These are phyloP conservation scores for Bolinopsis microptera DNA, from an alignment of 37 sponge, comb jelly and placozoan genomes.

Conservation along the genomic window DNA sequence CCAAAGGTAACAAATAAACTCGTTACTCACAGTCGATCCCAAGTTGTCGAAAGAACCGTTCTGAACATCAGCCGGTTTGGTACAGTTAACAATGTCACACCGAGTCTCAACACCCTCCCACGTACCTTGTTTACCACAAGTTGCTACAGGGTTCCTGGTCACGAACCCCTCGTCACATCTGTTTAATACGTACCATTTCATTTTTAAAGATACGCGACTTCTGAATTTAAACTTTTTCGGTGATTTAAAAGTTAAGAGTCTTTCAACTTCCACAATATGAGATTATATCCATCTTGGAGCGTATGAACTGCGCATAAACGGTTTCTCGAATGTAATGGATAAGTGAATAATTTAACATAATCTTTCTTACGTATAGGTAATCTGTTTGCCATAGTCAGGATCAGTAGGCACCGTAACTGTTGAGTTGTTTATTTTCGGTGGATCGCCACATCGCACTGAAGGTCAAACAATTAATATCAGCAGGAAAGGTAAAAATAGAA, in stretches of 20 bases:
- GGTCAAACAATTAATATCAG: too few species aligned
- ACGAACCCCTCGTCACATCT: constrained; percentile 23
- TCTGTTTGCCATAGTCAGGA: constrained; percentile 1
- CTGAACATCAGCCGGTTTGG: background rate
- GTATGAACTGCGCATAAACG: too few species aligned
- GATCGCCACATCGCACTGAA: constrained; percentile 17
- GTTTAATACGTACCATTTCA: too few species aligned
- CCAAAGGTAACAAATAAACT: too few species aligned
- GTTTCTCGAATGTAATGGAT: too few species aligned
- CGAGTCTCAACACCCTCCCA: background rate
- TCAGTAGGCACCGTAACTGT: background rate
- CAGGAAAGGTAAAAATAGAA: too few species aligned
- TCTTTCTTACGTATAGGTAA: background rate
- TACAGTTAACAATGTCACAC: constrained; percentile 42
- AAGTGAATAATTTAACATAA: too few species aligned
- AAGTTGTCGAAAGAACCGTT: background rate
- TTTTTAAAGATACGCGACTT: too few species aligned
- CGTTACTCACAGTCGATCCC: background rate
- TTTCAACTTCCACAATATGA: too few species aligned
- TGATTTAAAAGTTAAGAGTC: too few species aligned
- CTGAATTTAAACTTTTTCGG: too few species aligned
- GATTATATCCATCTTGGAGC: too few species aligned
- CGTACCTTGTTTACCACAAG: background rate
- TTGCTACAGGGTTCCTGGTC: background rate
- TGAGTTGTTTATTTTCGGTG: background rate